Conservation (phyloP, 2,113 vertebrate genomes). For the Leucosticte australis region DNA sequence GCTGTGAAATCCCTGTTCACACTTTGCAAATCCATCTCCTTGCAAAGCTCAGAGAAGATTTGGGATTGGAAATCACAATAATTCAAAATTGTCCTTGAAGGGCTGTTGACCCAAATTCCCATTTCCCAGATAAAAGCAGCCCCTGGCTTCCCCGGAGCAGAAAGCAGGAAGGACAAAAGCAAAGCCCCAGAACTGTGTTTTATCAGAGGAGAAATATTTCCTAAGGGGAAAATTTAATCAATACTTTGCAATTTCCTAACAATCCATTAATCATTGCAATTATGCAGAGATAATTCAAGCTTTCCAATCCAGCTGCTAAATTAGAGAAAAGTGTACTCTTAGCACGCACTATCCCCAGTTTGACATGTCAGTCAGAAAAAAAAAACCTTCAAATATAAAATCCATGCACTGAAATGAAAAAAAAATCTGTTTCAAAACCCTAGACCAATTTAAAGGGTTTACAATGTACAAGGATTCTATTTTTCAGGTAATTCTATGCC, state of each 20-base stretch:
- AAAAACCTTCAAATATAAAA: not conserved
- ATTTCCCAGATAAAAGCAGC: constrained; percentile 12
- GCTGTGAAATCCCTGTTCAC: not conserved
- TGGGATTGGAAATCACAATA: not conserved
- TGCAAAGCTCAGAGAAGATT: not conserved
- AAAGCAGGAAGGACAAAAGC: constrained; percentile 27
- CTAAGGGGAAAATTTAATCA: constrained; percentile 55
- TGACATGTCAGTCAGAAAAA: not conserved
- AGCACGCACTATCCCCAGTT: not conserved
- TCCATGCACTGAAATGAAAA: not conserved
- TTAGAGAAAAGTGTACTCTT: constrained; percentile 10
- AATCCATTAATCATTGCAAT: constrained; percentile 51
- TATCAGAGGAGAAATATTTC: constrained; percentile 50
- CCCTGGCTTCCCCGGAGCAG: not conserved
- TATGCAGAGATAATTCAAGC: constrained; percentile 58
- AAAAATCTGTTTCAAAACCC: not conserved
- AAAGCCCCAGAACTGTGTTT: not conserved
- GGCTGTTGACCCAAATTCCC: constrained; percentile 32
- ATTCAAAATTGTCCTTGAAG: not conserved
- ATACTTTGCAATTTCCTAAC: constrained; percentile 58
- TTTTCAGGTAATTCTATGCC: not conserved
- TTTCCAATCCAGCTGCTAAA: constrained; percentile 63
- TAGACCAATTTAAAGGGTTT: not conserved
- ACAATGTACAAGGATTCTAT: not conserved
- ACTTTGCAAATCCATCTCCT: not conserved